Conservation (phyloP, 1,140 invertebrate genomes). For the Trichomalopsis sarcophagae region DNA sequence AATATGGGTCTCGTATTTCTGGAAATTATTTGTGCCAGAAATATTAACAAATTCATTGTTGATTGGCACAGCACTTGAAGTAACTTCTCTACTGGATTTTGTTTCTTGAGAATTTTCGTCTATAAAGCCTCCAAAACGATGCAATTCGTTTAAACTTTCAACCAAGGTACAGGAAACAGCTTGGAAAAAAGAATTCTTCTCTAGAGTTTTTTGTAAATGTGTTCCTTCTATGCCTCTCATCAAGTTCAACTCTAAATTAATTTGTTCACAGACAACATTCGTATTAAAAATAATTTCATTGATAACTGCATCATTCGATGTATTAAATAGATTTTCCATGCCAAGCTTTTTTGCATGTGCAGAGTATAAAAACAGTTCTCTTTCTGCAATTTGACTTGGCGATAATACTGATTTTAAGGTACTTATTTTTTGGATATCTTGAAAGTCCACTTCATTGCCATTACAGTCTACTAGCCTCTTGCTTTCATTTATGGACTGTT, state of each 20-base stretch:
- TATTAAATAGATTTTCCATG: constrained; percentile 48
- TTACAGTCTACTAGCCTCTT: constrained; percentile 29
- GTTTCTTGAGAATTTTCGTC: constrained; percentile 25
- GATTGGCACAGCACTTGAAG: background rate
- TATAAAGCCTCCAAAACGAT: constrained; percentile 46
- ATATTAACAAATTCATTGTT: background rate
- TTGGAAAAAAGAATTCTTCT: constrained; percentile 17
- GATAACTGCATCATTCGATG: constrained; percentile 46
- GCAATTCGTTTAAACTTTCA: constrained; percentile 50
- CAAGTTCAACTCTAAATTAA: constrained; percentile 31
- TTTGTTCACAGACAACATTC: constrained; percentile 21
- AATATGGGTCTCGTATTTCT: background rate
- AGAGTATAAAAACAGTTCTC: constrained; percentile 39
- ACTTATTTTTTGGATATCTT: constrained; percentile 27
- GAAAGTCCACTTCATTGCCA: constrained; percentile 42
- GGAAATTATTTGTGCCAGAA: constrained; percentile 10
- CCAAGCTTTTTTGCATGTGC: constrained; percentile 43
- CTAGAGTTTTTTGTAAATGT: background rate
- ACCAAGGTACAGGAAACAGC: constrained; percentile 41
- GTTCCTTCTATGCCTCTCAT: background rate
- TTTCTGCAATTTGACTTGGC: constrained; percentile 39
- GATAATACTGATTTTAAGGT: constrained; percentile 26
- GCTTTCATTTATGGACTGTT: constrained; percentile 2
- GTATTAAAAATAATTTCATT: constrained; percentile 47
- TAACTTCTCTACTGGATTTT: background rate